Evolutionary conservation across 2,888 invertebrate species (phyloP).

Genomic region (Sarcophaga rosellei): DNA sequence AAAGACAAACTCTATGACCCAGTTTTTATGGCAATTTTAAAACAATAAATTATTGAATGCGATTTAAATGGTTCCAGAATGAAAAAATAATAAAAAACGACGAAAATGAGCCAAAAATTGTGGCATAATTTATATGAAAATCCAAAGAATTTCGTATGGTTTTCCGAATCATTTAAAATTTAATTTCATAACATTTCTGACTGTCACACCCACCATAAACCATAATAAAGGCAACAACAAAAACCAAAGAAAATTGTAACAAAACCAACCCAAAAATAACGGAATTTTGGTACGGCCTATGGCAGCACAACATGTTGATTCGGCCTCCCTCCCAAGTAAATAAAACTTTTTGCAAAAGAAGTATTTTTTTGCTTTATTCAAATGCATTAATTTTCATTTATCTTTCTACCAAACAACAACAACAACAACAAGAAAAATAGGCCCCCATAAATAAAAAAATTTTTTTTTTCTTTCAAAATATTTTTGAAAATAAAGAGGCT

Average conservation of each 20-base stretch:
- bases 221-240: conserved; percentile 37
- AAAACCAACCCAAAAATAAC: conserved; percentile 31
- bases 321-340: conserved; percentile 7
- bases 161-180: conserved; percentile 62
- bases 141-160: conserved; percentile 43
- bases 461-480: no score
- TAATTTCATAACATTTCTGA: conserved; percentile 26
- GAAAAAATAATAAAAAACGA: conserved; percentile 11
- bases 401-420: conserved; percentile 3
- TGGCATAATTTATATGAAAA: conserved; percentile 47
- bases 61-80: conserved; percentile 22
- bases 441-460: no score
- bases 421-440: conserved; percentile 18
- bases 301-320: conserved; percentile 55
- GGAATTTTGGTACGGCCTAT: background rate
- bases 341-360: conserved; percentile 35
- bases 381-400: conserved; percentile 30
- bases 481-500: background rate
- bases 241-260: conserved; percentile 42
- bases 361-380: background rate
- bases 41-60: conserved; percentile 62
- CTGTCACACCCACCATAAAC: conserved; percentile 63
- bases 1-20: conserved; percentile 40
- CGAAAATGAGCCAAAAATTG: conserved; percentile 21
- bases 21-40: conserved; percentile 37